Evolutionary conservation across 2,888 invertebrate genomes (phyloP), one percentile per base, ranked within the genome.

Genomic region (Lacanobia oleracea): DNA sequence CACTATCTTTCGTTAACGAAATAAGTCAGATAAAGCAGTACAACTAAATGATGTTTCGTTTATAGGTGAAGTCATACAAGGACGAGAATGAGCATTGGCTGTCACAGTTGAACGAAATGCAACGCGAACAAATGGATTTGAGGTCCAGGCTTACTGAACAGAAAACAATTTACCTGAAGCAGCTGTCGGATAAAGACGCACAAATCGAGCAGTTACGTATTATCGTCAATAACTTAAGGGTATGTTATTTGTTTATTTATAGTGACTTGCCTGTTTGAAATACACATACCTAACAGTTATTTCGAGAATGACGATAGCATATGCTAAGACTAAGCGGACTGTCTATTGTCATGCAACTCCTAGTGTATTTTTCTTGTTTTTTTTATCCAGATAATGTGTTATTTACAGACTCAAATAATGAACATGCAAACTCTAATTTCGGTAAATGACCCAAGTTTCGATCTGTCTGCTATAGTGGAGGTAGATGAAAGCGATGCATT

Each of bases 61-160:
- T 82, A 23, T 72, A 96, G 96, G 94, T 97, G 37, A 96, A 96
- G 27, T 96, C 96, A 27, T 97, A 97, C 85, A 97, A 97, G 86
- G 96, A 95, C 6, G 97, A 97, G 87, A 96, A 96, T 56, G 96
- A 97, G 68, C 97, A 97, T 84, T 97, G 97, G 97, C 86, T 97
- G 40, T 88, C 94, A 6, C 97, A 97, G 85, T 91, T 97, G 0
- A 96, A 92, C 68, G 95, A 94, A 53, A 95, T 94, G 56, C 96
- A 96, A 77, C 92, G 93, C 2, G 96, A 97, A 74, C 96, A 96
- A 45, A 90, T 94, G 71, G 96, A 96, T 45, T 84, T 97, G 50
- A 95, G 96, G 9, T 89, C 94, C 21, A 94, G 95, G 69, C 87
- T 97, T 4, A 94, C 95, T 0, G 96, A 96, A 71, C 95, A 95